Evolutionary conservation across 2,888 invertebrate genomes (phyloP).

Genomic region (Zhuqinia jingwanae): DNA sequence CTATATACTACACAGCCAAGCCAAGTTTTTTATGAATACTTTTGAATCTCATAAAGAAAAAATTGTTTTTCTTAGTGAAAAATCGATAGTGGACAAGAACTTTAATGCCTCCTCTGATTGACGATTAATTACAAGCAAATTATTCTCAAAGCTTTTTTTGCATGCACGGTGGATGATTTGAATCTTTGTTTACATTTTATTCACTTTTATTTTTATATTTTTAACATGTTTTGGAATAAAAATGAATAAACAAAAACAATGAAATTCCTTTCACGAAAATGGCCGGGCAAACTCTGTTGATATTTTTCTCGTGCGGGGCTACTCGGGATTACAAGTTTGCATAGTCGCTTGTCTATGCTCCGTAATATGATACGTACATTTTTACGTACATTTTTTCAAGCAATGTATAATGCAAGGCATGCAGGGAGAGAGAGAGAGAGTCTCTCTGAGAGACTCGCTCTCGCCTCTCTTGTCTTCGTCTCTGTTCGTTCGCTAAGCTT

Average conservation of each 20-base stretch:
- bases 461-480: neutral
- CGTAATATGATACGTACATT: neutral
- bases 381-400: no score
- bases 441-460: neutral
- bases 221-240: constrained; percentile 59
- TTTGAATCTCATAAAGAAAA: constrained; percentile 51
- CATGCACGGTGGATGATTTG: neutral
- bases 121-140: no score
- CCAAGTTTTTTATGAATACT: constrained; percentile 43
- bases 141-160: neutral
- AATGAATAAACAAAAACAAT: constrained; percentile 68
- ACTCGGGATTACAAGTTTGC: neutral
- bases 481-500: constrained; percentile 17
- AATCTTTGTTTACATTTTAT: constrained; percentile 67
- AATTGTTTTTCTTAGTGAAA: constrained; percentile 52
- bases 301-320: neutral
- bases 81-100: constrained; percentile 30
- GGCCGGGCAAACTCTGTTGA: constrained; percentile 53
- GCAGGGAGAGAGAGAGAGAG: no score
- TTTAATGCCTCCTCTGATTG: neutral
- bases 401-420: no score
- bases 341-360: neutral
- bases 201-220: constrained; percentile 49
- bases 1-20: neutral
- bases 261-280: constrained; percentile 60